A percentile compares a stretch with the other conserved stretches of the same genome.
phyloP scores from a whole-genome alignment of 1,140 invertebrate species.

The Ephestia elutella region DNA sequence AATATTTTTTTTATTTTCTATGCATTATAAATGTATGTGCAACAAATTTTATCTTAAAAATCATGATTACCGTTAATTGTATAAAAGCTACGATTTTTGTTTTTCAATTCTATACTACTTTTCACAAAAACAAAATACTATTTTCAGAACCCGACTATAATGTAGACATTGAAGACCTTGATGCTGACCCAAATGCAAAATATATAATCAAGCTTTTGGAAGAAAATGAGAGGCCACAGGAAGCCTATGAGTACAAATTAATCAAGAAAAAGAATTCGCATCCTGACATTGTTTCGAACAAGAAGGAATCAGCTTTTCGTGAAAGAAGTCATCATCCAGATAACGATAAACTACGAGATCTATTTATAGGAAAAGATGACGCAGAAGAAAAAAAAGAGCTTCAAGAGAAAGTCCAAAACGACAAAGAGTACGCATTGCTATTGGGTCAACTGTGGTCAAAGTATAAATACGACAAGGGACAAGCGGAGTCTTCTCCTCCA shows the following conservation, averaged over 20 bases:
- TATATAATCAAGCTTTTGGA: constrained; percentile 58
- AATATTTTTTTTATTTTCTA: neutral
- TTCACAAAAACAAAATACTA: too few species aligned
- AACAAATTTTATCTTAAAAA: too few species aligned
- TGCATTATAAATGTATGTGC: too few species aligned
- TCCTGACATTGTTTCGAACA: constrained; percentile 23
- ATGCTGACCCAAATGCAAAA: constrained; percentile 48
- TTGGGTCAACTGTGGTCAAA: constrained; percentile 77
- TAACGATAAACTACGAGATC: constrained; percentile 74
- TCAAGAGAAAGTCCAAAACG: constrained; percentile 63
- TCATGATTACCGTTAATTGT: too few species aligned
- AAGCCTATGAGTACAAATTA: constrained; percentile 59
- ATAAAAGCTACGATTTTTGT: too few species aligned
- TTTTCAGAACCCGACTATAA: constrained; percentile 56
- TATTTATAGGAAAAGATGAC: constrained; percentile 74
- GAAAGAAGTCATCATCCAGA: constrained; percentile 73
- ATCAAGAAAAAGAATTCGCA: constrained; percentile 56
- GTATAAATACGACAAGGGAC: constrained; percentile 74
- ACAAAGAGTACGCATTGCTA: constrained; percentile 74
- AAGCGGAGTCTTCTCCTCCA: constrained; percentile 45
- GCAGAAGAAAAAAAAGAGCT: constrained; percentile 57
- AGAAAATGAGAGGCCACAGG: constrained; percentile 41
- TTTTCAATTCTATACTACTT: too few species aligned
- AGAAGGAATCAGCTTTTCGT: constrained; percentile 72
- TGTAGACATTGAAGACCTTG: constrained; percentile 50